Evolutionary conservation across 2,888 invertebrate species (phyloP), one percentile per base, ranked within the genome.

Genomic region (Pecten maximus): DNA sequence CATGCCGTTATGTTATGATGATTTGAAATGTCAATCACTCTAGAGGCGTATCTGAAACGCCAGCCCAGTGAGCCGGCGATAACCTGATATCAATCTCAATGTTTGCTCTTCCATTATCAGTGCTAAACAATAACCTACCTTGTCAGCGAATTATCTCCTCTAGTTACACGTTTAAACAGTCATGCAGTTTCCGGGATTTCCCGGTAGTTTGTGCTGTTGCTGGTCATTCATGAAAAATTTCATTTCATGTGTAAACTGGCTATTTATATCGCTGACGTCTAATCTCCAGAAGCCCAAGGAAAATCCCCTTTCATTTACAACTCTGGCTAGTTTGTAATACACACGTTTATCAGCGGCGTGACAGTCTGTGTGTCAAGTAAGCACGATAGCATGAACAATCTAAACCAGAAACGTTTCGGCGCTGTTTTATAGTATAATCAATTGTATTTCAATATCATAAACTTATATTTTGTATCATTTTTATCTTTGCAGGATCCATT

Each of bases 301-400:
- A 74, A 74, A 74, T 74, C 74, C 74, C 74, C 74, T 74, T 74
- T 35, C 74, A 74, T 28, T 74, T 10, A 74, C 28, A 74, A 15
- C 74, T 19, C 54, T 6, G 54, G 19, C 54, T 54, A 8, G 54
- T 6, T 54, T 35, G 74, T 74, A 35, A 74, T 28, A 74, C 74
- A 74, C 74, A 74, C 35, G 28, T 74, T 8, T 35, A 28, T 35
- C 28, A 35, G 35, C 74, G 4, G 12, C 10, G 74, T 74, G 74
- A 74, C 35, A 74, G 35, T n/a, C 8, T 35, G 35, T 28, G 8
- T 6, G 44, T 44, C 6, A 44, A 44, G 44, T 44, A 44, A 12
- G 23, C 10, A 35, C 28, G 23, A n/a, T 6, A 60, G n/a, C 60
- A 12, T 60, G 4, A 60, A 60, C 19, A 60, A 2, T 35, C 0